Conservation (phyloP, 2,797 vertebrate genomes). For the Artibeus lituratus region DNA sequence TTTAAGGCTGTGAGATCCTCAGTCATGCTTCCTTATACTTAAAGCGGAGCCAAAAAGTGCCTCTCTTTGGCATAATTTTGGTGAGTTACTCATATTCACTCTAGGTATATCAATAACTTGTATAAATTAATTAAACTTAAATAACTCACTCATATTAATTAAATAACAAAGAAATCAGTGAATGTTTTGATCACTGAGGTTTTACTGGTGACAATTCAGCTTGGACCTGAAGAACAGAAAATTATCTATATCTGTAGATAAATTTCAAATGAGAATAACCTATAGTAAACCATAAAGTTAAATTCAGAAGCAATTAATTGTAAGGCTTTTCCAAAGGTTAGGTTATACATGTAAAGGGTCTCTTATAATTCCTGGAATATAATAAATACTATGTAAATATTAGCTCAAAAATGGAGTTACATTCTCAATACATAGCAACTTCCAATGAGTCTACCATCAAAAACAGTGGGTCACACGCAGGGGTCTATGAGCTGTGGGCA, state of each 20-base stretch:
- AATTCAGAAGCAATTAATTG: not conserved
- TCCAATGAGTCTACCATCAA: not conserved
- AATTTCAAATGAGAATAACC: not conserved
- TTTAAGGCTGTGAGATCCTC: not conserved
- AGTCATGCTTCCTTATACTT: not conserved
- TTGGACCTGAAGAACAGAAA: not conserved
- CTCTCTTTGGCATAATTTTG: not conserved
- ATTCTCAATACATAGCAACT: not conserved
- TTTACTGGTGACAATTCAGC: not conserved
- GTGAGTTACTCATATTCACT: not conserved
- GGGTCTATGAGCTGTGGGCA: slow-evolving; percentile 4
- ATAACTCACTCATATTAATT: not conserved
- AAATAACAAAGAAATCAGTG: not conserved
- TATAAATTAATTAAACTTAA: not conserved
- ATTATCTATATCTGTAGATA: not conserved
- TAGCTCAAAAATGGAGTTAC: not conserved
- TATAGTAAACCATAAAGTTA: not conserved
- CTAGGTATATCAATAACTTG: not conserved
- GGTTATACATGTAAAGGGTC: not conserved
- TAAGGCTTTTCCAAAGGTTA: not conserved
- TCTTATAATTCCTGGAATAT: not conserved
- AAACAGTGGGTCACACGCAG: not conserved
- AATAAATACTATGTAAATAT: not conserved
- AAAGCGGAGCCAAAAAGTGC: not conserved
- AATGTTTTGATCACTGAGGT: not conserved